Evolutionary conservation across 2,888 invertebrate genomes (phyloP), one percentile per base, ranked within the genome.

Genomic region (Lutraria lutraria): DNA sequence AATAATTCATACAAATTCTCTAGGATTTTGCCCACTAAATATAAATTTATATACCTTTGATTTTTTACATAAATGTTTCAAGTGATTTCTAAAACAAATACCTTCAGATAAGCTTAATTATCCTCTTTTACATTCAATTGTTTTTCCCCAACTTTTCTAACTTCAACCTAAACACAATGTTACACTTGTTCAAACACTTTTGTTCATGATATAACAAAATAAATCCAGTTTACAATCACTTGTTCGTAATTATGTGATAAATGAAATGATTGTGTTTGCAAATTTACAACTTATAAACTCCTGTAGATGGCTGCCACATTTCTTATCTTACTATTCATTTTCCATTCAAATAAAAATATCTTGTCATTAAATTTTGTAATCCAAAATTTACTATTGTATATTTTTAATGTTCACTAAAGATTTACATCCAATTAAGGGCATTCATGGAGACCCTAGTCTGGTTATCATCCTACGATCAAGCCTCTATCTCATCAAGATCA

Each of bases 401-500:
- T 83, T 68, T 68, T 68, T 68, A 68, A 13, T 84, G 52, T 19
- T 76, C 72, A 76, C 83, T 83, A 68, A 54, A 81, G 34, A 34
- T 80, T 76, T 43, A 85, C 76, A 54, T 76, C 76, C 76, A 76
- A 76, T 76, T 76, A 76, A 34, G 60, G 76, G 76, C 76, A 80
- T 79, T 80, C 34, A n/a, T n/a, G 43, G 6, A 85, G 86, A 87
- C 87, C 81, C 81, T 56, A 81, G 68, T 53, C 60, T 29, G 25
- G 81, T 68, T 85, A 79, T 87, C 86, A 80, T 76, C 72, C n/a
- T 54, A 52, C 52, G 52, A 87, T 87, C 89, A 82, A 90, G 79
- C 89, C 85, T 76, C 76, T 87, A 86, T 88, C 88, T 82, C 87
- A 88, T 88, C 86, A 34, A 34, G 85, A 87, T 90, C 88, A 81